Evolutionary conservation across 1,140 invertebrate species (phyloP), one percentile per base, ranked within the genome.

Genomic region (Acarapis woodi): DNA sequence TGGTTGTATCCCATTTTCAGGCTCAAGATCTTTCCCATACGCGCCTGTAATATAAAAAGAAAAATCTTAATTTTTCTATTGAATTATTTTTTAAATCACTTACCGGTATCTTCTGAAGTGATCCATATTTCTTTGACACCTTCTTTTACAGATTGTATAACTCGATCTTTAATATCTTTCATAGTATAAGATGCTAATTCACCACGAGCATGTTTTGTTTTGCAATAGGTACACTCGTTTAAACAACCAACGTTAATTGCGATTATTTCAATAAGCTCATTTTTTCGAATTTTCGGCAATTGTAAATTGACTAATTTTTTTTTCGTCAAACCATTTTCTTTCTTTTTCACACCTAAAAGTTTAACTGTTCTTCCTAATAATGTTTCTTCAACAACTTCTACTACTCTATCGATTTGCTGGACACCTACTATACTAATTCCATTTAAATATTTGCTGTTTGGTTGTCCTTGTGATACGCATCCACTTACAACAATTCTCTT

Each of bases 141-240:
- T 57, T 97, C 87, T 38, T 62, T 40, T 48, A 65, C 93, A 0
- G 82, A 79, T 56, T 85, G 77, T 38, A 48, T 45, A 14, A 62
- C 62, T 46, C 62, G 48, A 19, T 53, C 14, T 3, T 66, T 56
- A 38, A 66, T 60, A 37, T 63, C 60, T 21, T 61, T 54, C 0
- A 77, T 70, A 0, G 69, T 66, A 58, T 96, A 97, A 53, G 83
- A 93, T 0, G 77, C 83, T 2, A 97, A 53, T 51, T 96, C 76
- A 0, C 90, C 90, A 42, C 88, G 57, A 0, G 88, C 88, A 57
- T 90, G 82, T 53, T 96, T 96, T 0, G 88, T 97, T 56, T 96
- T 96, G 50, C 88, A 96, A 52, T 96, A 97, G 0, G 88, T 94
- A 53, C 90, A 97, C 46, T 93, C 78, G 59, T 97, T 97, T 3